Conservation (phyloP, 2,888 invertebrate species). For the Antheraea yamamai region DNA sequence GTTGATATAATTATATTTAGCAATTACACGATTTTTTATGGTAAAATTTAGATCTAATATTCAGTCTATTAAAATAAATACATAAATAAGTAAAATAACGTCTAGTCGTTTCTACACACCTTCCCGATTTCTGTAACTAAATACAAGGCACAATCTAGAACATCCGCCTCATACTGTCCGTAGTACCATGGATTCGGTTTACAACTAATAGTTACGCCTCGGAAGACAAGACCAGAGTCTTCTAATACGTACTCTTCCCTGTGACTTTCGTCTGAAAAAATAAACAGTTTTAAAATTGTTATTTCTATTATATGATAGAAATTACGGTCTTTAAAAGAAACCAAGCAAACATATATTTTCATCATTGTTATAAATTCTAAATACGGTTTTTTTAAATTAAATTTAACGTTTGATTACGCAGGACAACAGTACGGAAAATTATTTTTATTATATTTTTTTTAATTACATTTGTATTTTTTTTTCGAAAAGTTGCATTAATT, state of each 20-base stretch:
- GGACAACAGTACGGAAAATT: too few species aligned
- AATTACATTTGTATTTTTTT: not conserved
- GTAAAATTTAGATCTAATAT: not conserved
- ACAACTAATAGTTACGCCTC: constrained; percentile 92
- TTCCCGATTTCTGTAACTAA: constrained; percentile 88
- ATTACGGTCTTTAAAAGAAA: not conserved
- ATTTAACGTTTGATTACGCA: too few species aligned
- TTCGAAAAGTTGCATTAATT: not conserved
- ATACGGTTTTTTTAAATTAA: too few species aligned
- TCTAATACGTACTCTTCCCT: constrained; percentile 92
- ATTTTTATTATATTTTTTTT: too few species aligned
- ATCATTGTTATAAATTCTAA: too few species aligned
- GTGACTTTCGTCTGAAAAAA: constrained; percentile 81
- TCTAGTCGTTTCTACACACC: constrained; percentile 49
- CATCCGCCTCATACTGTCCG: constrained; percentile 92
- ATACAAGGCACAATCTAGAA: constrained; percentile 91
- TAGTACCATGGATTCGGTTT: constrained; percentile 95
- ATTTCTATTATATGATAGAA: not conserved
- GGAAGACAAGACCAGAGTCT: constrained; percentile 94
- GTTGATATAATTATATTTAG: not conserved
- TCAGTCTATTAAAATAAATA: not conserved
- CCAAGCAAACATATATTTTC: too few species aligned
- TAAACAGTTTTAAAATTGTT: not conserved
- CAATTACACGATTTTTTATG: not conserved
- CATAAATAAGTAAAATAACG: not conserved